Evolutionary conservation across 2,797 vertebrate genomes (phyloP), one percentile per base, ranked within the genome.

Genomic region (Mus caroli): DNA sequence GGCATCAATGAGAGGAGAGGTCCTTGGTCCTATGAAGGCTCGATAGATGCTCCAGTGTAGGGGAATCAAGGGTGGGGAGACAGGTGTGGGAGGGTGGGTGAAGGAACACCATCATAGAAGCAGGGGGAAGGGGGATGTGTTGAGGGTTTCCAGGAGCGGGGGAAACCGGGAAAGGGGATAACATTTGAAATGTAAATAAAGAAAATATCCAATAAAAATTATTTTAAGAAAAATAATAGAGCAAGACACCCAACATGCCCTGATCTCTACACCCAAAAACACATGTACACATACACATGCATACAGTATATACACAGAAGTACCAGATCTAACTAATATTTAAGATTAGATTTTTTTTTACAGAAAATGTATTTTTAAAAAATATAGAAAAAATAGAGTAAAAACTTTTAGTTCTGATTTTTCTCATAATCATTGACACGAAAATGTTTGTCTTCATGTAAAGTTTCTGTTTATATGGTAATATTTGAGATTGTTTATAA

Each of bases 311-410:
- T 28, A 73, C 5, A 88, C 17, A 60, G 54, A 64, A 89, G 77
- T 64, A 37, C 50, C 37, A 46, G 6, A 96, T 40, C 24, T 69
- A 85, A 69, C 60, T 93, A 84, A 54, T 93, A 84, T 52, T 28
- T 19, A 88, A 85, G 50, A 17, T 67, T 90, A 84, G 40, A 86
- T 46, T 19, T 85, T 80, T 67, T 95, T 40, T 95, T 85, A 62
- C 77, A 46, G 20, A 75, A 97, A 96, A 85, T 54, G 37, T 88
- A 83, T 85, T 88, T 54, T 79, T n/a, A 93, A 88, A 20, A 95
- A 84, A 73, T 58, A 84, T 67, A 96, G 31, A 86, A 69, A 85
- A 96, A 78, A 92, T 62, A 69, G 6, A 95, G 40, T 64, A 69
- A 92, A 89, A 82, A 91, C 1, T 75, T 91, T 93, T 86, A 92